Evolutionary conservation across 2,113 vertebrate genomes (phyloP).

Genomic region (Myxocyprinus asiaticus): DNA sequence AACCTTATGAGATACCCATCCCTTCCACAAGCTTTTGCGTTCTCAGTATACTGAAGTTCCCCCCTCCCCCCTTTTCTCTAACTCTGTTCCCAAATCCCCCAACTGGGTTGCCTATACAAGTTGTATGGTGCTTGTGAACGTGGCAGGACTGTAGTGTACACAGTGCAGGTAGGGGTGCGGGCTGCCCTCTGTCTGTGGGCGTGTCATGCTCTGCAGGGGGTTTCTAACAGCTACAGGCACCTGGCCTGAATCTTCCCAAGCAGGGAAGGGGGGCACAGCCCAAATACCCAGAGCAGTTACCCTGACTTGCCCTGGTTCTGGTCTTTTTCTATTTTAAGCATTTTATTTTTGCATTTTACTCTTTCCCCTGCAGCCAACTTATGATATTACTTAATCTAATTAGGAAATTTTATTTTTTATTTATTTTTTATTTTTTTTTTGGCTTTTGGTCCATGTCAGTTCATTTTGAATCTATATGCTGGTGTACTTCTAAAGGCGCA

Average conservation of each 20-base stretch:
- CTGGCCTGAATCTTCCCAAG: not conserved
- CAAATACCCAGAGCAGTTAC: constrained; percentile 1
- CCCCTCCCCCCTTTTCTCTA: not conserved
- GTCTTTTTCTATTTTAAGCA: not conserved
- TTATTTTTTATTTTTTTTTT: too few species aligned
- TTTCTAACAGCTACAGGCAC: constrained; percentile 38
- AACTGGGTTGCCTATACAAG: not conserved
- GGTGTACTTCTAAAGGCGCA: too few species aligned
- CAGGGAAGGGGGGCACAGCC: not conserved
- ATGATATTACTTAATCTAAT: too few species aligned
- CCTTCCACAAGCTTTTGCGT: not conserved
- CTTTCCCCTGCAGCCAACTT: too few species aligned
- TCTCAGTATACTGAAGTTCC: not conserved
- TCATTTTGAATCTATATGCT: too few species aligned
- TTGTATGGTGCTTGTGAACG: constrained; percentile 11
- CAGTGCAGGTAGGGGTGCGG: constrained; percentile 12
- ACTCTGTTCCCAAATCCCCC: not conserved
- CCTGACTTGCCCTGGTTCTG: not conserved
- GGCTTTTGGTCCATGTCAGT: too few species aligned
- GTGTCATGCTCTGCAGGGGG: constrained; percentile 39
- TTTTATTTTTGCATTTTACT: not conserved
- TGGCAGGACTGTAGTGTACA: constrained; percentile 43
- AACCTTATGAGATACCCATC: not conserved
- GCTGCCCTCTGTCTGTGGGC: constrained; percentile 26
- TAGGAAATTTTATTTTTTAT: too few species aligned